Percentiles rank a stretch among this genome's conserved stretches.
Evolutionary conservation across 2,113 vertebrate species (phyloP).

Genomic region (Odobenus rosmarus): DNA sequence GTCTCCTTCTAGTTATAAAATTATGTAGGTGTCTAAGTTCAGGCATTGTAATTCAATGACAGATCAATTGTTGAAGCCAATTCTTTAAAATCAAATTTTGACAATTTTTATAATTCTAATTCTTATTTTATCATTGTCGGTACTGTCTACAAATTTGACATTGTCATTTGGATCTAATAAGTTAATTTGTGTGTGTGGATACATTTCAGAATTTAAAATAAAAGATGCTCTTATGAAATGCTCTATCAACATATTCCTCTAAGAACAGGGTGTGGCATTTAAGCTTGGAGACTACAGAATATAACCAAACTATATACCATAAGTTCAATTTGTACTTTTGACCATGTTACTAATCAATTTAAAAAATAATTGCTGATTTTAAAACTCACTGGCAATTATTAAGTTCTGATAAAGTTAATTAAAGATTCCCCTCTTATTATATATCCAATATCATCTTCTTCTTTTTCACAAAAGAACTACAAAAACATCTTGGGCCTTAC

Average conservation of each 20-base stretch:
- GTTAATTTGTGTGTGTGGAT: neutral
- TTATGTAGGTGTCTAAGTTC: neutral
- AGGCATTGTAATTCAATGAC: neutral
- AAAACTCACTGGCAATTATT: neutral
- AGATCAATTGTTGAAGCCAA: neutral
- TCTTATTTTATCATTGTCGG: neutral
- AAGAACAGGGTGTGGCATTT: neutral
- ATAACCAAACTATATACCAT: neutral
- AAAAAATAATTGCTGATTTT: constrained; percentile 9
- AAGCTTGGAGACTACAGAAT: neutral
- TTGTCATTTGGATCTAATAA: neutral
- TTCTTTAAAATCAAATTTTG: neutral
- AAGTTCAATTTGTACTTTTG: neutral
- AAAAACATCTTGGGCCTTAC: neutral
- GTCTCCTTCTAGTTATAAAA: neutral
- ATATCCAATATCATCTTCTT: neutral
- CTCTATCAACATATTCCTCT: neutral
- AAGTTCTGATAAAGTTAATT: neutral
- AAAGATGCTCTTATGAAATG: neutral
- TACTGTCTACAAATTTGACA: neutral
- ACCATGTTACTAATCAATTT: neutral
- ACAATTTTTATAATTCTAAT: neutral
- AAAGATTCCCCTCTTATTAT: neutral
- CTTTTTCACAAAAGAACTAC: neutral
- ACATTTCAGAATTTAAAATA: constrained; percentile 29